Conservation (phyloP, 64 coral and sea anemone species). For the Actinia tenebrosa region DNA sequence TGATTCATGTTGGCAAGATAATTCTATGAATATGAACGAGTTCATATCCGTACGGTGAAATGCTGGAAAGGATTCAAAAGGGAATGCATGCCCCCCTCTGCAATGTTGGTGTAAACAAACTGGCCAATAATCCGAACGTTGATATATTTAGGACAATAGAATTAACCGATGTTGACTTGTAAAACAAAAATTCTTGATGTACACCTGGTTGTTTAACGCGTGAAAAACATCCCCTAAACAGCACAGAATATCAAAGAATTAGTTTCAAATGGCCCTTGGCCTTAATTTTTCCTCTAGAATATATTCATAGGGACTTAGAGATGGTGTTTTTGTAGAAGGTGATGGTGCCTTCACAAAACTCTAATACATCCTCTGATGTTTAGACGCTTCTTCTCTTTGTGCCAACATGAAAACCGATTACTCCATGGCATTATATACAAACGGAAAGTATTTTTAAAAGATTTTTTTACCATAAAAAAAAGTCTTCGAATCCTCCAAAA, state of each 20-base stretch:
- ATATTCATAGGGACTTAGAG: neutral
- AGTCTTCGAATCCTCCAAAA: neutral
- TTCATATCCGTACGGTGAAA: neutral
- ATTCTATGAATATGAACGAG: neutral
- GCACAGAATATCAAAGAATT: neutral
- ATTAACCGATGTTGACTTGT: neutral
- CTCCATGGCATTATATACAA: neutral
- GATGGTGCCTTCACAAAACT: neutral
- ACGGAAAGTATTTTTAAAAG: neutral
- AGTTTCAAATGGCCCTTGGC: neutral
- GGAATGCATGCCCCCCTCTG: neutral
- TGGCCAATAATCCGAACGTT: neutral
- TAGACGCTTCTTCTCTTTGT: neutral
- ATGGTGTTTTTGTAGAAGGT: neutral
- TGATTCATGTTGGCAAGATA: neutral
- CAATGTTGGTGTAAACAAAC: neutral
- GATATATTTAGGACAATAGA: neutral
- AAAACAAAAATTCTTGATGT: neutral
- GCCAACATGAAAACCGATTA: neutral
- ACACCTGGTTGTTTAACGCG: neutral
- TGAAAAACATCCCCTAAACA: neutral
- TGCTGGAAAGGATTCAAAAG: slow-evolving; percentile 6
- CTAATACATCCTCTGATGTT: neutral
- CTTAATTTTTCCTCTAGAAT: neutral
- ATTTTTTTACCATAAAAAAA: neutral